Evolutionary conservation across 2,888 invertebrate species (phyloP).

Genomic region (Megaustenia siamemsis): DNA sequence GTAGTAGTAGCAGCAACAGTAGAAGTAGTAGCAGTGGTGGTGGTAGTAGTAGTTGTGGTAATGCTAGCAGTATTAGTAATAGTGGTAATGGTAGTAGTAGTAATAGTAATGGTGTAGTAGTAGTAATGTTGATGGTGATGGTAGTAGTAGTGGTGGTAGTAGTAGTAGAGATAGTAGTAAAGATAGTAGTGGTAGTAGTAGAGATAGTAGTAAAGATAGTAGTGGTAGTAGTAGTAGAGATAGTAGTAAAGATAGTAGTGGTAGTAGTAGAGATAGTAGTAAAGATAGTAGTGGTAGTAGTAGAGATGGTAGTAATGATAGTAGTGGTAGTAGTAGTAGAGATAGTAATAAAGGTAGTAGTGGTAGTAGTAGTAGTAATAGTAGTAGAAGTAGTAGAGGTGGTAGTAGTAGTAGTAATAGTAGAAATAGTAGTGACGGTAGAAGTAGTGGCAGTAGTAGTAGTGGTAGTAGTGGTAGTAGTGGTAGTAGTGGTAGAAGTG

Average conservation of each 20-base stretch:
- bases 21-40: constrained; percentile 24
- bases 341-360: constrained; percentile 6
- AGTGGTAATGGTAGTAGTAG: constrained; percentile 17
- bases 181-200: no score
- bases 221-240: no score
- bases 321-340: no score
- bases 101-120: no score
- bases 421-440: not conserved
- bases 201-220: no score
- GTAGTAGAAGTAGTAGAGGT: not conserved
- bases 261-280: no score
- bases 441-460: not conserved
- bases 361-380: not conserved
- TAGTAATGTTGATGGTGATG: not conserved
- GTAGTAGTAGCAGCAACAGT: constrained; percentile 22
- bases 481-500: not conserved
- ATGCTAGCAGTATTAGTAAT: not conserved
- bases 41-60: no score
- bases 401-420: not conserved
- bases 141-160: constrained; percentile 5
- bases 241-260: no score
- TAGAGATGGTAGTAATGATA: not conserved
- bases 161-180: no score
- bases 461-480: not conserved
- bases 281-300: no score